Evolutionary conservation across 1,140 invertebrate genomes (phyloP).

Genomic region (Lepidurus apus): DNA sequence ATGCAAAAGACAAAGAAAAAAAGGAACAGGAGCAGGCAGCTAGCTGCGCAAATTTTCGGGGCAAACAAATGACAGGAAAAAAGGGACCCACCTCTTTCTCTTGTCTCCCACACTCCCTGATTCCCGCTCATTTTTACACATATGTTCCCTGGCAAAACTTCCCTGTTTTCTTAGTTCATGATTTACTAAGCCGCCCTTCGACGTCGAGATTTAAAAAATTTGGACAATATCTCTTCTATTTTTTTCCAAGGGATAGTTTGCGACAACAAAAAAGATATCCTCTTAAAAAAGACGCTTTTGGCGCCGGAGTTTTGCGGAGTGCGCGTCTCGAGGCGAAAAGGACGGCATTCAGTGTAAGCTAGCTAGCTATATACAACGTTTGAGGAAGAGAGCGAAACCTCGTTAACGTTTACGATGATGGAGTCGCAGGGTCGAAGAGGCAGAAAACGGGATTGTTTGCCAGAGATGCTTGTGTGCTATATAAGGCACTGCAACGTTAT

Average conservation of each 20-base stretch:
- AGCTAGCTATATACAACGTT: neutral
- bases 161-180: too few species aligned
- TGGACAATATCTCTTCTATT: too few species aligned
- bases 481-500: neutral
- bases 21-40: neutral
- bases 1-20: neutral
- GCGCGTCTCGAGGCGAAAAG: neutral
- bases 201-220: too few species aligned
- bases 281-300: neutral
- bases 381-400: slow-evolving; percentile 6
- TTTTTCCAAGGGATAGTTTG: too few species aligned
- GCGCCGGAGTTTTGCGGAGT: neutral
- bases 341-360: neutral
- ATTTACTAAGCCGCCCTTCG: too few species aligned
- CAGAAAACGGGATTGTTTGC: slow-evolving; percentile 1
- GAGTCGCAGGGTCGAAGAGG: slow-evolving; percentile 17
- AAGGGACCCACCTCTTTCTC: too few species aligned
- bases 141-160: too few species aligned
- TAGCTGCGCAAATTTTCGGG: neutral
- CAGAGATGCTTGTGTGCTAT: neutral
- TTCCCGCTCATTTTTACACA: too few species aligned
- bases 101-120: too few species aligned
- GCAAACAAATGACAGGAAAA: neutral
- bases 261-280: neutral
- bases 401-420: slow-evolving; percentile 21